These are phyloP conservation scores for Oreochromis aureus DNA, from an alignment of 2,113 vertebrate genomes.

Conservation along the genomic window DNA sequence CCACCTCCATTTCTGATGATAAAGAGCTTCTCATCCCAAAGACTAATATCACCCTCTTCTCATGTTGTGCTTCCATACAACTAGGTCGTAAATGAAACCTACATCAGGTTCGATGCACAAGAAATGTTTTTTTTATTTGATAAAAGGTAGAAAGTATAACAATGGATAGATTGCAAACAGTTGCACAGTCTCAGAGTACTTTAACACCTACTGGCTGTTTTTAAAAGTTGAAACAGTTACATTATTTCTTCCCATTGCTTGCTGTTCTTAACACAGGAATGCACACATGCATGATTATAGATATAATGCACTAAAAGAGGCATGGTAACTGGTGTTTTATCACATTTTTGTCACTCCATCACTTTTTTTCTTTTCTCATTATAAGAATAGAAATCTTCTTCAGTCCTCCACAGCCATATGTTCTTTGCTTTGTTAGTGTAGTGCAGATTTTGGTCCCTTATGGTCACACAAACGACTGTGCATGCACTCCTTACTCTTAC, in stretches of 20 bases:
- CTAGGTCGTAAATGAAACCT: slow-evolving; percentile 25
- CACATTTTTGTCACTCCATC: slow-evolving; percentile 47
- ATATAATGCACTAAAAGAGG: background rate
- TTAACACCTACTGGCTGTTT: background rate
- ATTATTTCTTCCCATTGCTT: slow-evolving; percentile 44
- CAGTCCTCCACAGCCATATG: background rate
- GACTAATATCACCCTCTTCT: slow-evolving; percentile 30
- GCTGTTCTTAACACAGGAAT: slow-evolving; percentile 42
- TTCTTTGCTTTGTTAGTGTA: background rate
- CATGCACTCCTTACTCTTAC: slow-evolving; percentile 42
- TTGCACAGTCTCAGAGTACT: background rate
- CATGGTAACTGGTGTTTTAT: slow-evolving; percentile 27
- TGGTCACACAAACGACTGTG: slow-evolving; percentile 18
- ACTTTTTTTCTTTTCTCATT: slow-evolving; percentile 8
- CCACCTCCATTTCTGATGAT: slow-evolving; percentile 29
- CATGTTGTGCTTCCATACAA: slow-evolving; percentile 36
- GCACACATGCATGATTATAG: slow-evolving; percentile 48
- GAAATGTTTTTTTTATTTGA: background rate
- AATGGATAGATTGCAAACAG: background rate
- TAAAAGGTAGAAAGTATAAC: background rate
- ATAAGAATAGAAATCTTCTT: background rate
- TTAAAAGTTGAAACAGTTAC: background rate
- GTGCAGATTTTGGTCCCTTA: background rate
- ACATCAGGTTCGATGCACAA: slow-evolving; percentile 4
- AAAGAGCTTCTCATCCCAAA: slow-evolving; percentile 16